Conservation (phyloP, 92 coral and sea anemone species). For the Paramuricea clavata region DNA sequence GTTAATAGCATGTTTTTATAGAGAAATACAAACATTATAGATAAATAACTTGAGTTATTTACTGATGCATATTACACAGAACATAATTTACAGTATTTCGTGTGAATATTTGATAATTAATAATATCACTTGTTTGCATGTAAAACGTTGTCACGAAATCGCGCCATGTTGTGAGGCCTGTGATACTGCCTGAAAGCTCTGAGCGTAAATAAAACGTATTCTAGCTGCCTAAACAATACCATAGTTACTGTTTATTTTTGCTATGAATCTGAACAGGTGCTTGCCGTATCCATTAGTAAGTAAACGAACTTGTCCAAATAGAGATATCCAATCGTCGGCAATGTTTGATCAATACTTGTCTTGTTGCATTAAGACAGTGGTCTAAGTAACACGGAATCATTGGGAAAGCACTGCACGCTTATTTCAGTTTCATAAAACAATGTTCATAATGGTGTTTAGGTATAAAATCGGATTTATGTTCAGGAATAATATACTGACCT, state of each 20-base stretch:
- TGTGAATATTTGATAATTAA: constrained; percentile 30
- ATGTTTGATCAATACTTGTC: background rate
- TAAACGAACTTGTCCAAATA: constrained; percentile 20
- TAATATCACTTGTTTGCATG: background rate
- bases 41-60: background rate
- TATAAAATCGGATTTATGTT: background rate
- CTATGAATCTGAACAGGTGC: constrained; percentile 10
- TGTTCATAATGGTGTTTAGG: background rate
- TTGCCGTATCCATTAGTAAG: background rate
- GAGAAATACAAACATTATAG: constrained; percentile 16
- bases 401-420: background rate
- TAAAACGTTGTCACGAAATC: constrained; percentile 41
- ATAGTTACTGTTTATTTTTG: constrained; percentile 14
- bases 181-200: background rate
- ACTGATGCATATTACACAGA: background rate
- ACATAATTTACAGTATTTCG: constrained; percentile 15
- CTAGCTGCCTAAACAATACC: background rate
- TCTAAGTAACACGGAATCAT: background rate
- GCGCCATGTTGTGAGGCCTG: background rate
- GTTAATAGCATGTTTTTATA: background rate
- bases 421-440: background rate
- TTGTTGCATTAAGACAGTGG: background rate
- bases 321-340: constrained; percentile 1
- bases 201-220: background rate
- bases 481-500: constrained; percentile 28